Conservation (phyloP, 2,113 vertebrate species). For the Thalassoma bifasciatum region DNA sequence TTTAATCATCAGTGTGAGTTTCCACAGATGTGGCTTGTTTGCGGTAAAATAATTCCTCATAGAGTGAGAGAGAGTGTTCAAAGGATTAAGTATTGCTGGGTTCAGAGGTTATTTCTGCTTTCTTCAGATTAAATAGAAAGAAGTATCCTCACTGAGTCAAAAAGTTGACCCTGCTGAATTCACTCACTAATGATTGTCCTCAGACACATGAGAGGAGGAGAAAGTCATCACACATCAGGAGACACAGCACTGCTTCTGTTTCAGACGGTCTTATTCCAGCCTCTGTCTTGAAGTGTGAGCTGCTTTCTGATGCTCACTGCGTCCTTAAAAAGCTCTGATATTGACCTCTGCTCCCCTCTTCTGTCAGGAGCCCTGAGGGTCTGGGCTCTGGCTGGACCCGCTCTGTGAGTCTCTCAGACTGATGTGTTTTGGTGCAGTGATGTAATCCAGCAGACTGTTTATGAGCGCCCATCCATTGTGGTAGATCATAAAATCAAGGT, state of each 20-base stretch:
- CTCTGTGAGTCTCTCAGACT: not conserved
- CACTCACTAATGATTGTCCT: not conserved
- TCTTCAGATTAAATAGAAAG: too few species aligned
- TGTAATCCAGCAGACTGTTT: conserved; percentile 5
- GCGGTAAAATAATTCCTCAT: too few species aligned
- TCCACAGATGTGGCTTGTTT: not conserved
- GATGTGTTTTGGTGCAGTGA: not conserved
- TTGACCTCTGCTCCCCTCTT: not conserved
- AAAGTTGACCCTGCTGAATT: not conserved
- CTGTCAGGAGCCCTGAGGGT: not conserved
- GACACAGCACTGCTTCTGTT: not conserved
- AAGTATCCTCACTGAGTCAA: too few species aligned
- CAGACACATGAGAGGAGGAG: not conserved
- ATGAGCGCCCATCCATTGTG: conserved; percentile 4
- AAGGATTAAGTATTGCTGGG: too few species aligned
- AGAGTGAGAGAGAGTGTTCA: not conserved
- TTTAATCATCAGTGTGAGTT: too few species aligned
- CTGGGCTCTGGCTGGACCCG: not conserved
- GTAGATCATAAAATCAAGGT: not conserved
- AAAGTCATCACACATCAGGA: not conserved
- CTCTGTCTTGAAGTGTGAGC: not conserved
- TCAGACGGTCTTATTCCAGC: not conserved
- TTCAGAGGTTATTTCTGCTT: too few species aligned
- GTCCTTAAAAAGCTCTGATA: not conserved
- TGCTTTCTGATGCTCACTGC: not conserved